Conservation (phyloP, 2,113 vertebrate species). For the Pseudonaja textilis region DNA sequence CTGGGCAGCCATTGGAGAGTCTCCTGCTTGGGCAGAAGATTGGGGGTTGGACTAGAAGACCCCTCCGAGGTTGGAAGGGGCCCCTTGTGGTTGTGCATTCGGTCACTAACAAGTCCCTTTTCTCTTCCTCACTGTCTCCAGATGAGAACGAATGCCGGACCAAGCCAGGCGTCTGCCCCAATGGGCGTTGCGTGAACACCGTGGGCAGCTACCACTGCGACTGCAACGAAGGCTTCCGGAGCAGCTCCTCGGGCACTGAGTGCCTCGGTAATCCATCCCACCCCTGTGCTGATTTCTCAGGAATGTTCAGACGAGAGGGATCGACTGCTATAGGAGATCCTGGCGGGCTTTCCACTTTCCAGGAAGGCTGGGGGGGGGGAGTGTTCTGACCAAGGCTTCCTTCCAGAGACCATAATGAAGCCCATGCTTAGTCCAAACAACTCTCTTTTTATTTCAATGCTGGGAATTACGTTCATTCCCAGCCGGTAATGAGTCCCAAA, state of each 20-base stretch:
- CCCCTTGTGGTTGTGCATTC: not conserved
- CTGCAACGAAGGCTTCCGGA: conserved; percentile 86
- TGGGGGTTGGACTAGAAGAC: not conserved
- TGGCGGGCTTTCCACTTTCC: not conserved
- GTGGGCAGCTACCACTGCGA: conserved; percentile 89
- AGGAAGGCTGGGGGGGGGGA: not conserved
- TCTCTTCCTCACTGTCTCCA: conserved; percentile 36
- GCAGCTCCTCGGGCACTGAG: conserved; percentile 82
- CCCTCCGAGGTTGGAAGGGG: too few relatives aligned
- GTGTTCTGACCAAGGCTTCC: too few relatives aligned
- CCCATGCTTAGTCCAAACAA: too few relatives aligned
- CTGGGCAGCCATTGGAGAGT: too few relatives aligned
- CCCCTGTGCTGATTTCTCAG: not conserved
- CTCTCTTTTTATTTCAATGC: too few relatives aligned
- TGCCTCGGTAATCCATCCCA: conserved; percentile 78
- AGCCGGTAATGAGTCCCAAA: too few relatives aligned
- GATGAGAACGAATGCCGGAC: conserved; percentile 89
- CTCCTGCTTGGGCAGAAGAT: too few relatives aligned
- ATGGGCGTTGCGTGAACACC: conserved; percentile 86
- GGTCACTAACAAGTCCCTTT: fast-evolving
- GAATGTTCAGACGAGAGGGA: not conserved
- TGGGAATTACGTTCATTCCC: too few relatives aligned
- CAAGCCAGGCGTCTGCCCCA: conserved; percentile 86
- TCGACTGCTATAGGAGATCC: too few relatives aligned
- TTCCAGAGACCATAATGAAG: too few relatives aligned